phyloP scores from a whole-genome alignment of 2,113 vertebrate genomes.

The Trachemys scripta region DNA sequence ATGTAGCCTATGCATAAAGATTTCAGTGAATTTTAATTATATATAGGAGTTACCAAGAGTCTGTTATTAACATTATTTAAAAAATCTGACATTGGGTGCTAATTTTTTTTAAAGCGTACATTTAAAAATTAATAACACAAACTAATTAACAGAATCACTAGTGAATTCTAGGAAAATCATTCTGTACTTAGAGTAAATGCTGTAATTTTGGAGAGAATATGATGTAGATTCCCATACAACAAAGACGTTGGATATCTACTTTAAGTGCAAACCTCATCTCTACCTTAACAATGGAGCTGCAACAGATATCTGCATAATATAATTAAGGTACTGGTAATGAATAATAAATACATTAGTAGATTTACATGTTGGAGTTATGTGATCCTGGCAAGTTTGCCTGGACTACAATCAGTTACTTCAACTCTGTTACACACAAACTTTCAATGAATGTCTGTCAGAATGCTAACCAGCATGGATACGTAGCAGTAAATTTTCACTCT shows the following conservation, averaged over 20 bases:
- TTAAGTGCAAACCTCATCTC: conserved; percentile 23
- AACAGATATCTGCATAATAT: background rate
- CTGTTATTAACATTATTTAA: background rate
- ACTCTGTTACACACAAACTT: conserved; percentile 8
- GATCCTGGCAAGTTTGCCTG: background rate
- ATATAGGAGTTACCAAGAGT: background rate
- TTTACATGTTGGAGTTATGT: background rate
- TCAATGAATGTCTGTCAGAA: background rate
- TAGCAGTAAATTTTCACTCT: conserved; percentile 33
- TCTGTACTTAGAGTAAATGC: background rate
- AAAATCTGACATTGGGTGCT: background rate
- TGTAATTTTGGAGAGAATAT: background rate
- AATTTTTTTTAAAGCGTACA: background rate
- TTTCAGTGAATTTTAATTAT: background rate
- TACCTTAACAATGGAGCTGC: background rate
- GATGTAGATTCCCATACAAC: background rate
- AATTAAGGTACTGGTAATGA: background rate
- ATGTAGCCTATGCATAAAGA: background rate
- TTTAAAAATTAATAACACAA: background rate
- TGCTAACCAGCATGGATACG: background rate
- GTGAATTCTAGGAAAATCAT: conserved; percentile 14
- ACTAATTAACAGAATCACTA: background rate
- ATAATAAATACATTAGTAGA: background rate
- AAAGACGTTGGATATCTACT: background rate
- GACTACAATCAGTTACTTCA: background rate